Percentiles rank a stretch among this genome's conserved stretches.
Evolutionary conservation across 2,888 invertebrate genomes (phyloP).

Genomic region (Rambutsinella grinnellia): DNA sequence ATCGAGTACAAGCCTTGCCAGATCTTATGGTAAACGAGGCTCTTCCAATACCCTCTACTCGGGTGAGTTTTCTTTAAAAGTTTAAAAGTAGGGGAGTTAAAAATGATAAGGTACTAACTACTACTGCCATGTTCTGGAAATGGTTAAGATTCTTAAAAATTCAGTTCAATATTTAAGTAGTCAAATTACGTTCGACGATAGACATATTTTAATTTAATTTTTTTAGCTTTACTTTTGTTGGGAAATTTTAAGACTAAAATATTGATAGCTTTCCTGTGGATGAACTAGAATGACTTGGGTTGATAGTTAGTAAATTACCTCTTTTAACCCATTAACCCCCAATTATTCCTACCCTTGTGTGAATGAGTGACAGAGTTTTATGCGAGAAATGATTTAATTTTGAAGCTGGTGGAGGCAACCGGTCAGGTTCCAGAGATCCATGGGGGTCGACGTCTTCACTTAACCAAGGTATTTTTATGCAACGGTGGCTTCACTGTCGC

Average conservation of each 20-base stretch:
- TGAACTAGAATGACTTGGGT: slow-evolving; percentile 23
- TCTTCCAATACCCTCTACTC: slow-evolving; percentile 65
- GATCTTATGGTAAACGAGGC: slow-evolving; percentile 64
- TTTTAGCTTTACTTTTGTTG: too few relatives aligned
- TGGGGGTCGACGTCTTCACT: slow-evolving; percentile 67
- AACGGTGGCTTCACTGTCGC: neutral
- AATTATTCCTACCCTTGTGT: too few relatives aligned
- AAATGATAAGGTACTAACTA: too few relatives aligned
- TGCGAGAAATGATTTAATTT: slow-evolving; percentile 30
- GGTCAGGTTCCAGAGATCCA: slow-evolving; percentile 62
- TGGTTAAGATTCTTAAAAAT: too few relatives aligned
- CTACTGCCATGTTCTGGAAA: too few relatives aligned
- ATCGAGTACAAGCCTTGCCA: slow-evolving; percentile 65
- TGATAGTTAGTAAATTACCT: too few relatives aligned
- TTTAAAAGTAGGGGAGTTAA: too few relatives aligned
- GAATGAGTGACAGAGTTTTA: slow-evolving; percentile 30
- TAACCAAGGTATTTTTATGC: slow-evolving; percentile 65
- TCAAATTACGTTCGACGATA: too few relatives aligned
- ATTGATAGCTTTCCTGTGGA: neutral
- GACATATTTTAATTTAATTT: too few relatives aligned
- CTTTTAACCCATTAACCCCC: too few relatives aligned
- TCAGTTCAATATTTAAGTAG: too few relatives aligned
- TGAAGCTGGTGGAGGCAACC: slow-evolving; percentile 58
- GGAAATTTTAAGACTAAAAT: too few relatives aligned
- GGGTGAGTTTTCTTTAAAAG: slow-evolving; percentile 40